Evolutionary conservation across 1,140 invertebrate species (phyloP).

Genomic region (Oscheius sp.): DNA sequence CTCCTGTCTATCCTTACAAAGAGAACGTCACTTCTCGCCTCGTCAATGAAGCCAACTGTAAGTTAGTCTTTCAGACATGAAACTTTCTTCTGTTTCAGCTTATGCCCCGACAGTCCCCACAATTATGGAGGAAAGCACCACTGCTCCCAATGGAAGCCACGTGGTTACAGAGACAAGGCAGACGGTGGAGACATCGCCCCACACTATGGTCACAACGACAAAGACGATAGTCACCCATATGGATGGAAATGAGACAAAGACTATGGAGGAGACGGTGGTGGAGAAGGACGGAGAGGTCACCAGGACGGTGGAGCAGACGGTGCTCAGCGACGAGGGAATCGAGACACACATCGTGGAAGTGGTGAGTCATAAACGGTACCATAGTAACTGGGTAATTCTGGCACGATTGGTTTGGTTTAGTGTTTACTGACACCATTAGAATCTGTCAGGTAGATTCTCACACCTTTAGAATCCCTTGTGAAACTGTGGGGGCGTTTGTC

Average conservation of each 20-base stretch:
- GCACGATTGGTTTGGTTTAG: too few relatives aligned
- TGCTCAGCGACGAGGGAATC: constrained; percentile 20
- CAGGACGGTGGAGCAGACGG: constrained; percentile 13
- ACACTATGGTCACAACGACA: constrained; percentile 24
- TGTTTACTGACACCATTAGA: too few relatives aligned
- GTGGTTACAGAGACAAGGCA: constrained; percentile 12
- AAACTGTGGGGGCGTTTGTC: too few relatives aligned
- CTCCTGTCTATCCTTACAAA: constrained; percentile 28
- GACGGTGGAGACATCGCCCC: not conserved
- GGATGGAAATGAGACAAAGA: constrained; percentile 20
- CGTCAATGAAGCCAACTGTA: not conserved
- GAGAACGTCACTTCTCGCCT: not conserved
- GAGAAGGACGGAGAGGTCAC: constrained; percentile 30
- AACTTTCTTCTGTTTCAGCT: not conserved
- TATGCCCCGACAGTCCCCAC: not conserved
- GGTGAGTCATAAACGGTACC: constrained; percentile 12
- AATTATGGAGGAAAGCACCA: not conserved
- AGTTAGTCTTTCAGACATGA: not conserved
- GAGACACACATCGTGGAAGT: constrained; percentile 17
- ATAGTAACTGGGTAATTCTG: too few relatives aligned
- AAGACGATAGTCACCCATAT: constrained; percentile 25
- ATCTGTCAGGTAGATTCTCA: too few relatives aligned
- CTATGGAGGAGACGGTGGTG: constrained; percentile 33
- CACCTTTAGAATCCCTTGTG: too few relatives aligned
- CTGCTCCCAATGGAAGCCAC: not conserved